A percentile compares a stretch with the other conserved stretches of the same genome.
phyloP scores from a whole-genome alignment of 2,113 vertebrate genomes.

The Myotis yumanensis region DNA sequence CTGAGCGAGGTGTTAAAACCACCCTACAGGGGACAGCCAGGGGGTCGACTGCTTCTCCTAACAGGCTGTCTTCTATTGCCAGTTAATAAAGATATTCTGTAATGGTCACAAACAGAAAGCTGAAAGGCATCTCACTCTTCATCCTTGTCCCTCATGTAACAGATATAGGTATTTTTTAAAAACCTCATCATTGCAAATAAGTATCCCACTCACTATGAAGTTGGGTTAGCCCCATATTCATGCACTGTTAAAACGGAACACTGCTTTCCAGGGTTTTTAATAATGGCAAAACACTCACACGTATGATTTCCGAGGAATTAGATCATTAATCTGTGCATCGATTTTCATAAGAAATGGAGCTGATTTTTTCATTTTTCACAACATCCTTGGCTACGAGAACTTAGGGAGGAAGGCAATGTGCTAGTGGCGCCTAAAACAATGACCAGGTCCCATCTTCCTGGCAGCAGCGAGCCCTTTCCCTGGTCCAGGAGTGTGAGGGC shows the following conservation, averaged over 20 bases:
- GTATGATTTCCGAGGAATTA: conserved; percentile 42
- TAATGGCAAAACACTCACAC: not conserved
- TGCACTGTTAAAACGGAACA: conserved; percentile 3
- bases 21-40: conserved; percentile 80
- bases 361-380: conserved; percentile 10
- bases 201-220: conserved; percentile 22
- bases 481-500: not conserved
- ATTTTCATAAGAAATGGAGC: conserved; percentile 50
- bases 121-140: conserved; percentile 76
- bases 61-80: conserved; percentile 77
- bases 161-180: not conserved
- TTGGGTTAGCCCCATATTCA: conserved; percentile 23
- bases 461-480: not conserved
- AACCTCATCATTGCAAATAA: conserved; percentile 75
- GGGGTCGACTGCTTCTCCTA: conserved; percentile 75
- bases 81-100: conserved; percentile 82
- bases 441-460: not conserved
- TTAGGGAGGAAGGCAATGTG: not conserved
- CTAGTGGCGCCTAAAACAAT: conserved; percentile 57
- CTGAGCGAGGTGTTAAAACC: conserved; percentile 84
- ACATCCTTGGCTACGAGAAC: not conserved
- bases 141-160: conserved; percentile 75
- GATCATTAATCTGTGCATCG: not conserved
- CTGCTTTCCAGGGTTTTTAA: conserved; percentile 13
- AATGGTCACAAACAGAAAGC: conserved; percentile 82